Evolutionary conservation across 2,888 invertebrate species (phyloP).

Genomic region (Terebella lapidaria): DNA sequence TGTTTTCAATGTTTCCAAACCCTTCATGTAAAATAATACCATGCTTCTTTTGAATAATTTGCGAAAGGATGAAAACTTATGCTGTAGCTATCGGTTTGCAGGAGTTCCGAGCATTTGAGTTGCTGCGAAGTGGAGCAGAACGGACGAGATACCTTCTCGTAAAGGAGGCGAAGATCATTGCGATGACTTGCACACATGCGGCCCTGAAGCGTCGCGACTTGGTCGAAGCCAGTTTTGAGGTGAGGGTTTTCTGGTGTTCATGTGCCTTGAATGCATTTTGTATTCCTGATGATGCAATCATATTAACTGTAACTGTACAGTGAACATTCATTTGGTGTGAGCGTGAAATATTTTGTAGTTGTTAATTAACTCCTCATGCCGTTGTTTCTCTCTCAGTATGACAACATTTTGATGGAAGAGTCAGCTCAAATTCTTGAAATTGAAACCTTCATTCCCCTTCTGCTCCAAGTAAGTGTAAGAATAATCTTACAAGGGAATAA

Average conservation of each 20-base stretch:
- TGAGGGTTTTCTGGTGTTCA: conserved; percentile 18
- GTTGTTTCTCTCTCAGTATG: conserved; percentile 63
- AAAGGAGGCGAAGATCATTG: conserved; percentile 98
- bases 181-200: conserved; percentile 99
- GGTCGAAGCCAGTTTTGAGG: conserved; percentile 75
- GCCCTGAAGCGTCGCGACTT: conserved; percentile 93
- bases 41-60: no score
- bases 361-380: neutral
- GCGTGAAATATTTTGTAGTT: neutral
- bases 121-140: conserved; percentile 89
- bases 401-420: conserved; percentile 99
- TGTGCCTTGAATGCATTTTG: neutral
- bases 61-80: no score
- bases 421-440: conserved; percentile 98
- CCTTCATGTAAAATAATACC: no score
- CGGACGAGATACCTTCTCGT: conserved; percentile 93
- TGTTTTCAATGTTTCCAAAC: no score
- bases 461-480: conserved; percentile 72
- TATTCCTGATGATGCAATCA: neutral
- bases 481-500: no score
- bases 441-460: conserved; percentile 96
- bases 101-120: conserved; percentile 96
- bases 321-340: neutral
- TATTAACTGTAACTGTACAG: neutral
- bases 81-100: no score